Evolutionary conservation across 2,888 invertebrate species (phyloP), one percentile per base, ranked within the genome.

Genomic region (Lasius fuliginosus): DNA sequence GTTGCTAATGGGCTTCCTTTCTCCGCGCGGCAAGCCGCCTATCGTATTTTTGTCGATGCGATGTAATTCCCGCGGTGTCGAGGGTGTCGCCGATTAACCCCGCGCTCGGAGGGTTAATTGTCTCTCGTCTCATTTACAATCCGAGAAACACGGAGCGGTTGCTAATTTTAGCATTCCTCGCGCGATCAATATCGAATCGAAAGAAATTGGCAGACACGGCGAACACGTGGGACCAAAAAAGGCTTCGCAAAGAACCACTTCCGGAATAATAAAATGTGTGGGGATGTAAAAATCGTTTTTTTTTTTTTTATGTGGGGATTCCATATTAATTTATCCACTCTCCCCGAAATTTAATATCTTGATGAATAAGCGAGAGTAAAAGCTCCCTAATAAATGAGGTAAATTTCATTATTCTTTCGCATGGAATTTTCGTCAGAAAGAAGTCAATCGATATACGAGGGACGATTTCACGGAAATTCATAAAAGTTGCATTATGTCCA

Each of bases 1-100:
- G 27, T 12, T 90, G 91, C 93, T 94, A 93, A 94, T 93, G 93
- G 92, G 91, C 92, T 91, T 91, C 91, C 92, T 93, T 92, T 92
- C 92, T 92, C 6, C 92, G 58, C 79, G 76, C 82, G 67, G 64
- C 84, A 62, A 74, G 82, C 82, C 82, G 60, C 71, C 87, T 83
- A 74, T 53, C 74, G 84, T 87, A 86, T 86, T 88, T 89, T 90
- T 90, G 84, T 81, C 83, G 68, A 73, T 73, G 60, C 46, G 30
- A 68, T 58, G 60, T 67, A 40, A 67, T 82, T 49, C 68, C 27
- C 69, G 67, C 42, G 79, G 33, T 53, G 53, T 33, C 46, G 65
- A 56, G 4, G 11, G 36, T 60, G 33, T 58, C 46, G 12, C 33
- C 33, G 67, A 77, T 67, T 84, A 65, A 36, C 4, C 36, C 53